These are phyloP conservation scores for Hydroisotoma schaefferi DNA, from an alignment of 2,888 invertebrate genomes.

Conservation along the genomic window DNA sequence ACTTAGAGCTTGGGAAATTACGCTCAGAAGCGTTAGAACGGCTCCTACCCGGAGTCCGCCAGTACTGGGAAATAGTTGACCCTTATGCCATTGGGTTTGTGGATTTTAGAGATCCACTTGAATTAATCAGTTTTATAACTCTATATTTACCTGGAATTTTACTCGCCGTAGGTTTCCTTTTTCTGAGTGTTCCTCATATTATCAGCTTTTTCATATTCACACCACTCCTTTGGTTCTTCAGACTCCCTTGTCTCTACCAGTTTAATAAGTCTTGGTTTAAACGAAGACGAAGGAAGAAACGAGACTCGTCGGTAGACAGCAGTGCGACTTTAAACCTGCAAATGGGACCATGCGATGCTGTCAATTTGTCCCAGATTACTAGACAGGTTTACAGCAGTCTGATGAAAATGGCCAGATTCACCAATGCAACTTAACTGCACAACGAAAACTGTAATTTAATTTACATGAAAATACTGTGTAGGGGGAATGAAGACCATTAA, in stretches of 20 bases:
- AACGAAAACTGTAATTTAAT: too few species aligned
- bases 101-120: slow-evolving; percentile 31
- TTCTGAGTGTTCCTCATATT: slow-evolving; percentile 23
- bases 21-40: slow-evolving; percentile 32
- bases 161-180: slow-evolving; percentile 30
- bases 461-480: too few species aligned
- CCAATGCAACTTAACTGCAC: too few species aligned
- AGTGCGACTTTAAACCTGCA: not conserved
- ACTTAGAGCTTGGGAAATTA: slow-evolving; percentile 22
- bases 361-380: slow-evolving; percentile 26
- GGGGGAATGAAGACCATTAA: too few species aligned
- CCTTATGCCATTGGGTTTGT: slow-evolving; percentile 26
- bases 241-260: slow-evolving; percentile 31
- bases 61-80: slow-evolving; percentile 20
- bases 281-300: not conserved
- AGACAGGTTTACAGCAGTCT: slow-evolving; percentile 23
- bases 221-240: slow-evolving; percentile 33
- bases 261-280: slow-evolving; percentile 26
- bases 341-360: slow-evolving; percentile 18
- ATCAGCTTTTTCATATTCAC: slow-evolving; percentile 32
- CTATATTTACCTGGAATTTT: slow-evolving; percentile 27
- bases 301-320: slow-evolving; percentile 13
- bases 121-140: slow-evolving; percentile 35
- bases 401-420: slow-evolving; percentile 18
- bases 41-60: slow-evolving; percentile 24